phyloP scores from a whole-genome alignment of 1,140 invertebrate species.

The Sitodiplosis mosellana region DNA sequence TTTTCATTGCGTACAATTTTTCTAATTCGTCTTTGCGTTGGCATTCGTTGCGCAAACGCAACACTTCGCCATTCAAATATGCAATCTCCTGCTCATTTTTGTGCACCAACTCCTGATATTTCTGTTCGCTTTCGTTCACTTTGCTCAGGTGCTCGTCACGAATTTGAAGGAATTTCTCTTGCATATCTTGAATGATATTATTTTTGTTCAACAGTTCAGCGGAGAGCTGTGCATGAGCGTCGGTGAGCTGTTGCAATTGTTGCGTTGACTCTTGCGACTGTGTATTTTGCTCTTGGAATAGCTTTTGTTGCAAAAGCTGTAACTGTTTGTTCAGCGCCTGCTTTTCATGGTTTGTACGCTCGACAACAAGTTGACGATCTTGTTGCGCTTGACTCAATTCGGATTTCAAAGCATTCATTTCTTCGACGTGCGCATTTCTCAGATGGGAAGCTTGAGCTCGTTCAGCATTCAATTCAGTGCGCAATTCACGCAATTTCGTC shows the following conservation, averaged over 20 bases:
- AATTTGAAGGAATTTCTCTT: conserved; percentile 4
- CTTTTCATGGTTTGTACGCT: conserved; percentile 14
- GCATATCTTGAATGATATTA: conserved; percentile 17
- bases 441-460: conserved; percentile 32
- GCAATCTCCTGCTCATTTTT: conserved; percentile 7
- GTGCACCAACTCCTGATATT: background rate
- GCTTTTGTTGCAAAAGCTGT: conserved; percentile 19
- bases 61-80: conserved; percentile 10
- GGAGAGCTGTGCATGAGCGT: background rate
- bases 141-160: background rate
- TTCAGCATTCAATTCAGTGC: conserved; percentile 48
- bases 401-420: conserved; percentile 17
- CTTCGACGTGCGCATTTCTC: conserved; percentile 26
- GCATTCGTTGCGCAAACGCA: conserved; percentile 1
- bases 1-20: conserved; percentile 15
- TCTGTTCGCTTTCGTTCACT: background rate
- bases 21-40: conserved; percentile 4
- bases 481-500: conserved; percentile 56
- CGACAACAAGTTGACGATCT: conserved; percentile 12
- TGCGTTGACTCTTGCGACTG: conserved; percentile 17
- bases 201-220: conserved; percentile 13
- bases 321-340: conserved; percentile 12
- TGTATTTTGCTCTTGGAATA: conserved; percentile 17
- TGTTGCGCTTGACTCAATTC: conserved; percentile 15
- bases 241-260: conserved; percentile 11